Conservation (phyloP, 1,140 invertebrate genomes). For the Trichomalopsis sarcophagae region DNA sequence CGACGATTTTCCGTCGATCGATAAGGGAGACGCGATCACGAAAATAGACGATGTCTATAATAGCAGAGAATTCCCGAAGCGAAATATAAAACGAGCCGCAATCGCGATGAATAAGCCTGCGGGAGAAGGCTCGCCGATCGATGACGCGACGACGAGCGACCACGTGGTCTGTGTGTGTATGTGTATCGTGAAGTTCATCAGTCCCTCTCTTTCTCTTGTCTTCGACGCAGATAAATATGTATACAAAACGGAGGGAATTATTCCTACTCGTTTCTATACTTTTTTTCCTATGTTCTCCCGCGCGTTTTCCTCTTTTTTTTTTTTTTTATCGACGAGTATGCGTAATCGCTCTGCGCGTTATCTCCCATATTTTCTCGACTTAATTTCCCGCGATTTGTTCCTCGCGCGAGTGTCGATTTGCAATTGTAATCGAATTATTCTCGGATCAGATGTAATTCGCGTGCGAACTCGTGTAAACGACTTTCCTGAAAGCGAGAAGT, state of each 20-base stretch:
- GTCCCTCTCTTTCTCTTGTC: not conserved
- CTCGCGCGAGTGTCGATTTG: not conserved
- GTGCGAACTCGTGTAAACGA: not conserved
- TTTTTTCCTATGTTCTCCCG: too few relatives aligned
- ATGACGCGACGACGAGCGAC: not conserved
- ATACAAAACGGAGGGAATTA: too few relatives aligned
- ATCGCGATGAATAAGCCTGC: not conserved
- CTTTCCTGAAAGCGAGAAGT: not conserved
- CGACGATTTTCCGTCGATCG: not conserved
- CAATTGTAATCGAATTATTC: slow-evolving; percentile 3
- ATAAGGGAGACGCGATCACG: not conserved
- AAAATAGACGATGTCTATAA: too few relatives aligned
- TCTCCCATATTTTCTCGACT: not conserved
- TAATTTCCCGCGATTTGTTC: not conserved
- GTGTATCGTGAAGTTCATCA: not conserved
- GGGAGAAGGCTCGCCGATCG: not conserved
- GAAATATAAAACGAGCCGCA: not conserved
- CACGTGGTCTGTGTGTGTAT: not conserved
- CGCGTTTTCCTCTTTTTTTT: not conserved
- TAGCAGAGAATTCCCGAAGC: not conserved
- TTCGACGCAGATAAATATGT: too few relatives aligned
- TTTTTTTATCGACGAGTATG: not conserved
- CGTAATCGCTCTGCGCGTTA: not conserved
- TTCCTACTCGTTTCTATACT: too few relatives aligned
- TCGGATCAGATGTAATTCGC: not conserved